Base-by-base conservation (phyloP, 2,797 vertebrate species). In the Poecilia velifera region DNA sequence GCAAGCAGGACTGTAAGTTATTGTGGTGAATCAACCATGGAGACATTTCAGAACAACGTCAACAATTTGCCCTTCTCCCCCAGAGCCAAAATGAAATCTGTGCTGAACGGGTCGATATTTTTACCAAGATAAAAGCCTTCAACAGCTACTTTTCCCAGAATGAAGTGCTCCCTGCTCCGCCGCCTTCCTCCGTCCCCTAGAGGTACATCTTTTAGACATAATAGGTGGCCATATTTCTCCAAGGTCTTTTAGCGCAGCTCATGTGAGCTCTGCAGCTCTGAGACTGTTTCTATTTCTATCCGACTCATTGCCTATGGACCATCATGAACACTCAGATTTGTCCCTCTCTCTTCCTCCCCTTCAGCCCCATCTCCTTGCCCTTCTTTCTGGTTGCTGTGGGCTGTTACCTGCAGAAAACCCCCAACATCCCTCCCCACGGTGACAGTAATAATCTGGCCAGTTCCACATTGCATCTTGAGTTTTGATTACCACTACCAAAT, bases 231-330 rank as follows among this genome's bases (percentile, higher is more conserved):
- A 87, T 88, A 87, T 86, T 89, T 93, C 84, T 82, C 78, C 41
- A 14, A 62, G 71, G 39, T 70, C 84, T 62, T 90, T 74, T 76
- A 84, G 84, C 10, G 49, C 47, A 73, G 68, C 39, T 74, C 55
- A 2, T 80, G 82, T 85, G 80, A 86, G 75, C 82, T 82, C 79
- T 46, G 49, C 57, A 73, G 64, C 39, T 74, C 55, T 84, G 82
- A 84, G 89, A 84, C 87, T 88, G 77, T 18, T 84, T 84, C 85
- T 74, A 76, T 82, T 90, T 83, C 86, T 82, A 72, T 87, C 86
- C 46, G 47, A 45, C 64, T 70, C 57, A 8, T 64, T 20, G 59
- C 85, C 84, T 73, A 79, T 77, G 74, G 79, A 55, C 72, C 82
- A 57, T 85, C 14, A 43, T 91, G 86, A 88, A 87, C 85, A 76